Percentiles rank a stretch among this genome's conserved stretches.
phyloP scores from a whole-genome alignment of 2,888 invertebrate species.

The Calliphora vomitoria region DNA sequence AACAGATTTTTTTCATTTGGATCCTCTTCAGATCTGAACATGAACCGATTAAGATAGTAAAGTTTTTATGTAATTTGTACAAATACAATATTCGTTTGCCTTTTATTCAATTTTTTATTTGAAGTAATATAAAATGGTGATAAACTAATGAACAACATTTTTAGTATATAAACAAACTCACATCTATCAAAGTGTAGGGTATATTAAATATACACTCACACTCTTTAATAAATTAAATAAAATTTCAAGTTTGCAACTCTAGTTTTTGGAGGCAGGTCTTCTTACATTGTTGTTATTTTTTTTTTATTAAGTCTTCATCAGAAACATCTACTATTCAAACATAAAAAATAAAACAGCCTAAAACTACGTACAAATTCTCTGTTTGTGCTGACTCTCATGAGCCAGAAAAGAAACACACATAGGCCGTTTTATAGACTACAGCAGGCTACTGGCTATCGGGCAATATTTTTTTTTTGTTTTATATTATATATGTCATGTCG shows the following conservation, averaged over 20 bases:
- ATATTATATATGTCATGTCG: slow-evolving; percentile 6
- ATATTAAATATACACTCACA: background rate
- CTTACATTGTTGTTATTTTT: background rate
- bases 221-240: slow-evolving; percentile 8
- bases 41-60: too few species aligned
- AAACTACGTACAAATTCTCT: slow-evolving; percentile 1
- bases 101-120: too few species aligned
- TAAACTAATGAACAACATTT: too few species aligned
- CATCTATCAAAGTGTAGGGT: background rate
- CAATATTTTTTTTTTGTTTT: slow-evolving; percentile 19
- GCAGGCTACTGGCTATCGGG: slow-evolving; percentile 54
- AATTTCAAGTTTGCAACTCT: slow-evolving; percentile 53
- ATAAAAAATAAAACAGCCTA: slow-evolving; percentile 23
- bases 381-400: background rate
- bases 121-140: too few species aligned
- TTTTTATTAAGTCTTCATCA: slow-evolving; percentile 18
- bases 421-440: slow-evolving; percentile 37
- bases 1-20: too few species aligned
- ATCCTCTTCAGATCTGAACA: too few species aligned
- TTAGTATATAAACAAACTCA: too few species aligned
- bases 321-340: background rate
- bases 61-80: too few species aligned
- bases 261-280: slow-evolving; percentile 53
- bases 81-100: too few species aligned
- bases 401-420: slow-evolving; percentile 17